Evolutionary conservation across 2,888 invertebrate species (phyloP), one percentile per base, ranked within the genome.

Genomic region (Tricholauxania praeusta): DNA sequence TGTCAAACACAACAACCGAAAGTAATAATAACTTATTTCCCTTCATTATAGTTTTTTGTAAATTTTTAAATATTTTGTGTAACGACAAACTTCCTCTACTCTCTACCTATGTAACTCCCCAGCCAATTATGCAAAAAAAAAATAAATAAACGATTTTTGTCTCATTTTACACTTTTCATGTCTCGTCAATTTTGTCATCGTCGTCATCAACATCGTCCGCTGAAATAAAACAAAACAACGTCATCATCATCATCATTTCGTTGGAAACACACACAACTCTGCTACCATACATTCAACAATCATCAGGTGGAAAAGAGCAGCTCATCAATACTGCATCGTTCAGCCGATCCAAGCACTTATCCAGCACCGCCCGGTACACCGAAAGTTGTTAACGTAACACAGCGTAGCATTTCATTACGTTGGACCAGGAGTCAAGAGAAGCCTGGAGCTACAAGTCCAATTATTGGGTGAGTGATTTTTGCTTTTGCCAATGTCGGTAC

Each of bases 341-440:
- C 93, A 76, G 92, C 93, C 14, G 93, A 94, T 86, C 91, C 92
- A 55, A 90, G 90, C 72, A 90, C 90, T 8, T 89, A 91, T 82
- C 95, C 95, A 3, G 91, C 92, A 70, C 91, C 94, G 28, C 95
- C 95, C 4, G 90, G 92, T 71, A 91, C 92, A 79, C 93, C 90
- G 74, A 91, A 90, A 87, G 92, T 89, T 79, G 89, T 90, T 79
- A 94, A 91, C 87, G 91, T 89, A 39, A 93, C 93, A 10, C 91
- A 91, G 79, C 90, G 89, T 67, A 90, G 90, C 77, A 89, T 92
- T 64, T 89, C 90, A 48, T 82, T 92, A 32, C 89, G 91, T 12
- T 92, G 92, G 92, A 89, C 90, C 77, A 89, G 89, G 62, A 90
- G 89, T 62, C 89, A 90, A 78, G 90, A 91, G 79, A 86, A 87